These are phyloP conservation scores for Uria aalge DNA, from an alignment of 2,113 vertebrate species.

Conservation along the genomic window DNA sequence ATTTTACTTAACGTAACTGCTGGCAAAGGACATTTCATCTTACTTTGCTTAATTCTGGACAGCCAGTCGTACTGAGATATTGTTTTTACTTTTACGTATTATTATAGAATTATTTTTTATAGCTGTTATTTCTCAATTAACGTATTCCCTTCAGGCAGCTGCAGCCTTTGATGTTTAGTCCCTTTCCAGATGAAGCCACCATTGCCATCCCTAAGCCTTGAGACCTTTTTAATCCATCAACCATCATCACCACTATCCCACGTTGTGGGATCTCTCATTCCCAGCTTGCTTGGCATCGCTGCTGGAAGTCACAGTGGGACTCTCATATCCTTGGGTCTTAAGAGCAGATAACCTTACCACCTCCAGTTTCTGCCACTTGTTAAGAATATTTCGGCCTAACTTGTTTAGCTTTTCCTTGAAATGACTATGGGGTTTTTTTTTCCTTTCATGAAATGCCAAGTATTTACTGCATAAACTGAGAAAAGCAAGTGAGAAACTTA, in stretches of 20 bases:
- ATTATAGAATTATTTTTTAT: constrained; percentile 56
- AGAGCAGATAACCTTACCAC: background rate
- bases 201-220: background rate
- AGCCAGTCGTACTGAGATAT: constrained; percentile 51
- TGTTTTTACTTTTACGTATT: constrained; percentile 54
- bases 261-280: background rate
- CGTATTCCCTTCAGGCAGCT: background rate
- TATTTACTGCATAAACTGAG: background rate
- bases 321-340: background rate
- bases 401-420: background rate
- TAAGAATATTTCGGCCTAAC: background rate
- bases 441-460: background rate
- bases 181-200: background rate
- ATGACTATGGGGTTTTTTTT: background rate
- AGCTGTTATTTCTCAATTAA: constrained; percentile 68
- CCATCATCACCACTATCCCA: background rate
- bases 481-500: background rate
- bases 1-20: background rate
- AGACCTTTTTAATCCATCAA: background rate
- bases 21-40: constrained; percentile 22
- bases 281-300: background rate
- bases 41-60: constrained; percentile 55
- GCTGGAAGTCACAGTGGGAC: background rate
- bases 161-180: constrained; percentile 7
- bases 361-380: background rate